Percentiles rank a stretch among this genome's conserved stretches.
phyloP scores from a whole-genome alignment of 2,113 vertebrate species.

The Solea solea region DNA sequence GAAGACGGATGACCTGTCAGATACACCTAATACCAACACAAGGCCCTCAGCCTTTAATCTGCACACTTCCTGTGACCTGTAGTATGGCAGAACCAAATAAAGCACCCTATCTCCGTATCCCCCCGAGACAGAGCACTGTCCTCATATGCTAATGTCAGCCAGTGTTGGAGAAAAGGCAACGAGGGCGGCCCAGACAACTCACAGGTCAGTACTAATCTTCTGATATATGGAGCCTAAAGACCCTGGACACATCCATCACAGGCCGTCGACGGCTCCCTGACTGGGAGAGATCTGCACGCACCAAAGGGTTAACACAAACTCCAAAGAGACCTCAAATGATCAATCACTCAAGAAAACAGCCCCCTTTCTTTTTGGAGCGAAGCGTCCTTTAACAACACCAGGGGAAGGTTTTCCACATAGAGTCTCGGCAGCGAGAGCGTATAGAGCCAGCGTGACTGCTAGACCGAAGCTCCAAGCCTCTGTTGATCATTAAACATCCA shows the following conservation, averaged over 20 bases:
- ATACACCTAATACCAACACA: constrained; percentile 65
- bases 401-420: constrained; percentile 40
- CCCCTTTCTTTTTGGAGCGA: constrained; percentile 34
- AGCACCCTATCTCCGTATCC: constrained; percentile 73
- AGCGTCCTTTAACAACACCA: constrained; percentile 47
- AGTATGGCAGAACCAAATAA: constrained; percentile 64
- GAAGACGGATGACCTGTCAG: constrained; percentile 76
- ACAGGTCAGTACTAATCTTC: constrained; percentile 83
- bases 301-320: constrained; percentile 76
- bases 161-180: constrained; percentile 68
- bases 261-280: constrained; percentile 65
- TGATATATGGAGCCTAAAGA: constrained; percentile 80
- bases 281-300: constrained; percentile 62
- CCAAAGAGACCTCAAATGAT: constrained; percentile 70
- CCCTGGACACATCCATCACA: constrained; percentile 79
- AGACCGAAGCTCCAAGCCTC: constrained; percentile 62
- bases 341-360: constrained; percentile 77
- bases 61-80: constrained; percentile 73
- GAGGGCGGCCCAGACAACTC: constrained; percentile 73
- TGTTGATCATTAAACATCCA: constrained; percentile 80
- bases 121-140: constrained; percentile 71
- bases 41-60: constrained; percentile 68
- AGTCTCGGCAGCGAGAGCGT: constrained; percentile 31
- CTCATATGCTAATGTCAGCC: constrained; percentile 77
- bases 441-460: constrained; percentile 58